These are phyloP conservation scores for Pangasius larnaudii DNA, from an alignment of 2,797 vertebrate species.

Conservation along the genomic window DNA sequence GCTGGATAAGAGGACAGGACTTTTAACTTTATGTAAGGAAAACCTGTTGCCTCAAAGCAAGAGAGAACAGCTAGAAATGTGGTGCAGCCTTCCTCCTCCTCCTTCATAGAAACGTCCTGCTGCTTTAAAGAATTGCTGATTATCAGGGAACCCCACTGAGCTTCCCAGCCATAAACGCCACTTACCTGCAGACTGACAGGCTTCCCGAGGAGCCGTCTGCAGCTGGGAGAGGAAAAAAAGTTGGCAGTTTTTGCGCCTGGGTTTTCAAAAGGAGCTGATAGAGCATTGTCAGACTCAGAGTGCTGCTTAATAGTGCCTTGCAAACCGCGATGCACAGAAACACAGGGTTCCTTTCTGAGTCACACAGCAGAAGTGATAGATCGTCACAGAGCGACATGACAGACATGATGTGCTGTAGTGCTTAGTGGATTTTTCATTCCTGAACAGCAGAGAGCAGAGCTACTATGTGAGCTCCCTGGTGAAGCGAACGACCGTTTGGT, in stretches of 20 bases:
- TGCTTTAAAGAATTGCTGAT: constrained; percentile 71
- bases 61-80: constrained; percentile 22
- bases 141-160: constrained; percentile 65
- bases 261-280: constrained; percentile 54
- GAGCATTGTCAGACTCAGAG: constrained; percentile 47
- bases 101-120: constrained; percentile 64
- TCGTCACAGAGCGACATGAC: constrained; percentile 18
- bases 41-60: constrained; percentile 54
- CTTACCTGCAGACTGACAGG: constrained; percentile 52
- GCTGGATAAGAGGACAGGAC: background rate
- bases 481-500: constrained; percentile 29
- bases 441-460: constrained; percentile 45
- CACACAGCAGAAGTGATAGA: constrained; percentile 42
- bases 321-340: constrained; percentile 48
- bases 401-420: constrained; percentile 36
- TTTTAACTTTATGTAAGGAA: constrained; percentile 59
- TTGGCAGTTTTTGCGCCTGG: constrained; percentile 48
- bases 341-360: constrained; percentile 53
- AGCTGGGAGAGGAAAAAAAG: constrained; percentile 34
- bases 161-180: constrained; percentile 51
- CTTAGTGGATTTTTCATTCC: constrained; percentile 43
- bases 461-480: constrained; percentile 5
- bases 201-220: constrained; percentile 30
- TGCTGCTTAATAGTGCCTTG: constrained; percentile 53
- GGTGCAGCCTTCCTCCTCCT: constrained; percentile 35